phyloP scores from a whole-genome alignment of 2,113 vertebrate genomes.

The Lycaon pictus region DNA sequence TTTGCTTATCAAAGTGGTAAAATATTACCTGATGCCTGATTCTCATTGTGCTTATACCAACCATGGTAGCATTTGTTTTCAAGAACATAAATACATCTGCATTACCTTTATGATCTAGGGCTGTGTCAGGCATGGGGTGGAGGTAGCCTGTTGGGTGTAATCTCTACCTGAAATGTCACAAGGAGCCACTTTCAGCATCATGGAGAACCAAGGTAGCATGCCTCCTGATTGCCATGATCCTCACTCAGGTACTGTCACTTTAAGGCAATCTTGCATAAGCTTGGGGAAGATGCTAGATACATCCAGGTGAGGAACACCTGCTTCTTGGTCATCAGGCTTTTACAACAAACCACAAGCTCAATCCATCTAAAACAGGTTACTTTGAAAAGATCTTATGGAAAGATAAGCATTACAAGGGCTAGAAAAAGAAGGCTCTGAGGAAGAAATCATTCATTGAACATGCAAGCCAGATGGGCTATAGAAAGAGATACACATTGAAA shows the following conservation, averaged over 20 bases:
- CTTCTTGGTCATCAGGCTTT: too few relatives aligned
- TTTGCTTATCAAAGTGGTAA: not conserved
- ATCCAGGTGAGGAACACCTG: rapidly evolving
- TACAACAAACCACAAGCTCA: not conserved
- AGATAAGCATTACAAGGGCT: rapidly evolving
- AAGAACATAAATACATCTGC: rapidly evolving
- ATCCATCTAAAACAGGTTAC: not conserved
- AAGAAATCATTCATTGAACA: rapidly evolving
- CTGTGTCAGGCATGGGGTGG: rapidly evolving
- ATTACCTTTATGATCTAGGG: not conserved
- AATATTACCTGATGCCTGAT: not conserved
- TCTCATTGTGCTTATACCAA: not conserved
- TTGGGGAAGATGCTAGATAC: not conserved
- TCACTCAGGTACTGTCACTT: rapidly evolving
- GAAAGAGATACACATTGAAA: not conserved
- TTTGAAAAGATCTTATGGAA: not conserved
- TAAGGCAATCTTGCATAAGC: not conserved
- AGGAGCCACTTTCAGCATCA: rapidly evolving
- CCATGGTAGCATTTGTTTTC: not conserved
- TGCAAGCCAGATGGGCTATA: not conserved
- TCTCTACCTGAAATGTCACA: too few relatives aligned
- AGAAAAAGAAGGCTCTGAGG: not conserved
- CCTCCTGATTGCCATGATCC: rapidly evolving
- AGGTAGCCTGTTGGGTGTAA: rapidly evolving
- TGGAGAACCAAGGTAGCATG: not conserved